phyloP scores from a whole-genome alignment of 2,113 vertebrate species.

The Sterrhoptilus dennistouni region DNA sequence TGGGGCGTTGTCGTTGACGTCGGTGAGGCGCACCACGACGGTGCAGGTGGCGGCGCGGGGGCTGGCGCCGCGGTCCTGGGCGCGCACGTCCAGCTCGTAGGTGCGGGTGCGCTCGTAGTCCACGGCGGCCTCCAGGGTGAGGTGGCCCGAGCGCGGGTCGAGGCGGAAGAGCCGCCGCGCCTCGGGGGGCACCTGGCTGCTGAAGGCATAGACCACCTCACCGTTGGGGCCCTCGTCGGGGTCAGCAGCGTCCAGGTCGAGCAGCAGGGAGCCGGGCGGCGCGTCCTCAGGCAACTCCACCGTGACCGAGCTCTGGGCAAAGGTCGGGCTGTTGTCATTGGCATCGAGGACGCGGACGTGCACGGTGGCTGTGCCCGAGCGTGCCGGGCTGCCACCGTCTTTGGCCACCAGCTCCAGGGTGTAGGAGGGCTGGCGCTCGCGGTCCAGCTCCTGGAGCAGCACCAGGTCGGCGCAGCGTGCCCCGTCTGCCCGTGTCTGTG shows the following conservation, averaged over 20 bases:
- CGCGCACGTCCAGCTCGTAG: slow-evolving; percentile 90
- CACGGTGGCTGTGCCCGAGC: slow-evolving; percentile 85
- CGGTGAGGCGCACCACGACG: slow-evolving; percentile 87
- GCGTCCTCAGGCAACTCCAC: slow-evolving; percentile 90
- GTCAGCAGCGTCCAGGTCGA: slow-evolving; percentile 85
- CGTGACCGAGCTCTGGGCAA: slow-evolving; percentile 84
- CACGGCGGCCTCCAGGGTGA: slow-evolving; percentile 82
- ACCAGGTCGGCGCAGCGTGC: slow-evolving; percentile 93
- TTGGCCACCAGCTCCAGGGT: slow-evolving; percentile 87
- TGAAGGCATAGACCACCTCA: slow-evolving; percentile 87
- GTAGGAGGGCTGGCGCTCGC: slow-evolving; percentile 86
- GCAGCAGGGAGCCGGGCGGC: slow-evolving; percentile 80
- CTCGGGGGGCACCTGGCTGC: slow-evolving; percentile 85
- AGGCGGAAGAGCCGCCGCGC: slow-evolving; percentile 89
- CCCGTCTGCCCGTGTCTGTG: slow-evolving; percentile 89
- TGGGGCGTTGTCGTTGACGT: slow-evolving; percentile 93
- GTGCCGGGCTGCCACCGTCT: slow-evolving; percentile 85
- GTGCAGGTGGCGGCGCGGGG: slow-evolving; percentile 87
- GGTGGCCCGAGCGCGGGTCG: slow-evolving; percentile 84
- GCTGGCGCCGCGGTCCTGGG: slow-evolving; percentile 87
- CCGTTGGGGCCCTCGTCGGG: slow-evolving; percentile 91
- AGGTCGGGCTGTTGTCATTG: slow-evolving; percentile 93
- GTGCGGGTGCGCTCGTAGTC: slow-evolving; percentile 90
- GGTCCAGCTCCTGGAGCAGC: slow-evolving; percentile 90
- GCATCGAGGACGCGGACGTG: slow-evolving; percentile 88